phyloP scores from a whole-genome alignment of 2,797 vertebrate species.

The Malurus leucopterus region DNA sequence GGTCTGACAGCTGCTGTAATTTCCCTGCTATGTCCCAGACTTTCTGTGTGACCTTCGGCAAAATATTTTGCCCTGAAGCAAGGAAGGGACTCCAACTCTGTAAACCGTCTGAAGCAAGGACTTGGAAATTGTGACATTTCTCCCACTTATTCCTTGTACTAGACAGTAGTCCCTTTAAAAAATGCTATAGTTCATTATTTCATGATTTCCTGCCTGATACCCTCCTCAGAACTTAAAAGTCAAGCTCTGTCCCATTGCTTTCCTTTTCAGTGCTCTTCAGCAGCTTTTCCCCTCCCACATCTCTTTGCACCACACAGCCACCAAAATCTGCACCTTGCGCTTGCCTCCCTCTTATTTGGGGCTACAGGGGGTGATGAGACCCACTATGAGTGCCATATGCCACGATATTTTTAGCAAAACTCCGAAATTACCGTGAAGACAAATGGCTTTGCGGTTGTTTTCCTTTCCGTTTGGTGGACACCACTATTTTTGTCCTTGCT shows the following conservation, averaged over 20 bases:
- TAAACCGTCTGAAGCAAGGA: not conserved
- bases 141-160: not conserved
- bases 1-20: not conserved
- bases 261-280: not conserved
- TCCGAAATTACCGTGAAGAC: not conserved
- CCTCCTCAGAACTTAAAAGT: not conserved
- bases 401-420: not conserved
- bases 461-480: constrained; percentile 21
- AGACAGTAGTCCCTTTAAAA: not conserved
- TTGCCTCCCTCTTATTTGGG: not conserved
- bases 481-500: constrained; percentile 21
- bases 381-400: not conserved
- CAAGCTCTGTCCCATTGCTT: not conserved
- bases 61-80: not conserved
- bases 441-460: constrained; percentile 12
- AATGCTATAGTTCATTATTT: not conserved
- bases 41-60: not conserved
- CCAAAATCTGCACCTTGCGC: not conserved
- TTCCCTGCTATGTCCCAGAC: not conserved
- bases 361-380: not conserved
- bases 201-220: not conserved
- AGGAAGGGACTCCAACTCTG: not conserved
- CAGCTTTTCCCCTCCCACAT: not conserved
- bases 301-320: not conserved
- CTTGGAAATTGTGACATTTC: not conserved